A percentile compares a stretch with the other conserved stretches of the same genome.
Conservation (phyloP, 2,888 invertebrate genomes). For the Zygaena filipendulae region DNA sequence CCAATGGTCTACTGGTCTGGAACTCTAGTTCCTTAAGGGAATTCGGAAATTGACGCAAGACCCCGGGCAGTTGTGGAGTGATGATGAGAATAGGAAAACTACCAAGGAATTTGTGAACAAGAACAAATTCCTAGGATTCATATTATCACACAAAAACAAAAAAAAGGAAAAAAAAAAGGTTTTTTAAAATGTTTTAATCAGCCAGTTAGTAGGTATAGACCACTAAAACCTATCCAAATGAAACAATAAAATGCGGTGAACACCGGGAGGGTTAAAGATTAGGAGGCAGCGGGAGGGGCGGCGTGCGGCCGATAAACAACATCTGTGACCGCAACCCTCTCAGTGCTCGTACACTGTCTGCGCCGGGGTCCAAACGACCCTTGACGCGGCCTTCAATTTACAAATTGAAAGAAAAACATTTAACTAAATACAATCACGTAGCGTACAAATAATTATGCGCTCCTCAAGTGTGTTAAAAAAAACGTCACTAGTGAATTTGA, state of each 20-base stretch:
- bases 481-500: neutral
- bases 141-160: too few species aligned
- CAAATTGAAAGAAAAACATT: neutral
- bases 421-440: neutral
- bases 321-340: conserved; percentile 49
- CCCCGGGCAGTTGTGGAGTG: too few species aligned
- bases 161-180: too few species aligned
- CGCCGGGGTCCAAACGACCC: conserved; percentile 25
- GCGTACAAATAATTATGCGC: neutral
- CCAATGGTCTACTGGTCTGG: too few species aligned
- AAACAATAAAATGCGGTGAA: conserved; percentile 10
- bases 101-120: too few species aligned
- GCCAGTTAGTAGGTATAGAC: too few species aligned
- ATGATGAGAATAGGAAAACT: too few species aligned
- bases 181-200: too few species aligned
- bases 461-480: neutral
- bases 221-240: conserved; percentile 7
- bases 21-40: too few species aligned
- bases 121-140: too few species aligned
- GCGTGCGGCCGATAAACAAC: conserved; percentile 50
- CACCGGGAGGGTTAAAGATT: conserved; percentile 34
- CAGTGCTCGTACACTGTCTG: too few species aligned
- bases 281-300: conserved; percentile 27
- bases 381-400: conserved; percentile 5
- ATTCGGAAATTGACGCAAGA: too few species aligned